Conservation (phyloP, 2,888 invertebrate genomes). For the Xylota segnis region DNA sequence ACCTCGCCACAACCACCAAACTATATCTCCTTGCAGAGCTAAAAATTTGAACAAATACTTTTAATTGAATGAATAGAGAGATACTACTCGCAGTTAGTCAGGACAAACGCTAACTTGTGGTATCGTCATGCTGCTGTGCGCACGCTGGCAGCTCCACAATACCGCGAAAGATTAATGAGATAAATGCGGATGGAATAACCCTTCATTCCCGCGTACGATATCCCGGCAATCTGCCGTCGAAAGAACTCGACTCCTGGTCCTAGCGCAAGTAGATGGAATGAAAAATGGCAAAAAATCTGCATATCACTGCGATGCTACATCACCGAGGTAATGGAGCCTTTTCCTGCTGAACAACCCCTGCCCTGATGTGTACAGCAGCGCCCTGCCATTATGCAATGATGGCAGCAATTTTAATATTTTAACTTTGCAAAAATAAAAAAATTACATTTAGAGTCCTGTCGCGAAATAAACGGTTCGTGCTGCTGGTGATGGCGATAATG, state of each 20-base stretch:
- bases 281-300: conserved; percentile 77
- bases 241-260: conserved; percentile 48
- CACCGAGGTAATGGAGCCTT: conserved; percentile 73
- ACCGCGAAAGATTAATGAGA: conserved; percentile 77
- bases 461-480: conserved; percentile 53
- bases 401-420: conserved; percentile 74
- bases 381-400: conserved; percentile 75
- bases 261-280: conserved; percentile 59
- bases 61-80: conserved; percentile 70
- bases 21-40: neutral
- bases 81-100: conserved; percentile 50
- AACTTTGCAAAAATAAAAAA: conserved; percentile 54
- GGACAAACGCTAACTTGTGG: conserved; percentile 65
- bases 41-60: conserved; percentile 59
- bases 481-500: conserved; percentile 64
- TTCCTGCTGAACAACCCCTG: conserved; percentile 50
- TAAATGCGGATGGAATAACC: conserved; percentile 72
- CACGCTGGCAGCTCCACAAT: conserved; percentile 70
- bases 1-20: conserved; percentile 26
- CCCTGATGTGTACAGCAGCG: conserved; percentile 68
- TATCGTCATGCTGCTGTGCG: conserved; percentile 67
- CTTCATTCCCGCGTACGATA: conserved; percentile 50
- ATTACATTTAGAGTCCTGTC: conserved; percentile 31
- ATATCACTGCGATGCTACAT: conserved; percentile 73
- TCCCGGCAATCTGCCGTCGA: conserved; percentile 56